phyloP scores from a whole-genome alignment of 2,797 vertebrate species.

The Anguilla pacifica region DNA sequence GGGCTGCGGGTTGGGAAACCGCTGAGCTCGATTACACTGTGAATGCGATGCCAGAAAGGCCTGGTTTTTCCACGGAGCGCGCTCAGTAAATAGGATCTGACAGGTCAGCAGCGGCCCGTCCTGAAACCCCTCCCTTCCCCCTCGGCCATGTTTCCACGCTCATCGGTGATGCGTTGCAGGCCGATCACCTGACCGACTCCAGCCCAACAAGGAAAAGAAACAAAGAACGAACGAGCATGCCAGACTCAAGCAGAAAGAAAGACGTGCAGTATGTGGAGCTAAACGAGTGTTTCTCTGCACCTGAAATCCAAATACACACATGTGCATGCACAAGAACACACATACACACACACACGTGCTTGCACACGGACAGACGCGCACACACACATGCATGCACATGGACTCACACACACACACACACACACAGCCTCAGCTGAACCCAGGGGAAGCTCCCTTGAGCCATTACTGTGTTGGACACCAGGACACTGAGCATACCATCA shows the following conservation, averaged over 20 bases:
- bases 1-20: not conserved
- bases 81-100: not conserved
- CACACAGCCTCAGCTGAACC: no score
- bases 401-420: no score
- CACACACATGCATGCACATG: no score
- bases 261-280: constrained; percentile 50
- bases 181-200: not conserved
- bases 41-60: not conserved
- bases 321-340: no score
- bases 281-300: constrained; percentile 65
- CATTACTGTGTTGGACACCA: no score
- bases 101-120: not conserved
- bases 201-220: not conserved
- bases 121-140: not conserved
- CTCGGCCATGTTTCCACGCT: not conserved
- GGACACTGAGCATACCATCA: no score
- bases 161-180: not conserved
- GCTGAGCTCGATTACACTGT: not conserved
- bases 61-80: not conserved
- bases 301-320: constrained; percentile 15
- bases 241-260: constrained; percentile 45
- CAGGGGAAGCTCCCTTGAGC: no score
- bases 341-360: no score
- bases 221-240: constrained; percentile 25
- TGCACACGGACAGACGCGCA: no score